These are phyloP conservation scores for Dallia pectoralis DNA, from an alignment of 2,797 vertebrate genomes.

Conservation along the genomic window DNA sequence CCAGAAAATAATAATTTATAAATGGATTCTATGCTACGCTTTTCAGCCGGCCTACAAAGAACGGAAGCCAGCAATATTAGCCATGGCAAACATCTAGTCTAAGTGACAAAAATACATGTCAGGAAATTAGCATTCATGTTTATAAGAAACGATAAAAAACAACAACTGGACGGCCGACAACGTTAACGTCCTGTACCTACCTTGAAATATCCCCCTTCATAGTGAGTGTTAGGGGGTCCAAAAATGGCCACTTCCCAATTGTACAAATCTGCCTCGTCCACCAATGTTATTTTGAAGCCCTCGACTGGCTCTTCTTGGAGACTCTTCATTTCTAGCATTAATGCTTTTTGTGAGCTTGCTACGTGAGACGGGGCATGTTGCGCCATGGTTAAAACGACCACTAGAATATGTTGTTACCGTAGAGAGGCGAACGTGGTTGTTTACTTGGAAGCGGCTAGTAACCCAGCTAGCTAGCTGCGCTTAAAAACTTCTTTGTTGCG, in stretches of 20 bases:
- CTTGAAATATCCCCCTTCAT: conserved; percentile 98
- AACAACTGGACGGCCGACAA: background rate
- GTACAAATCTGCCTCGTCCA: conserved; percentile 94
- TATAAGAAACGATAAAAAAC: background rate
- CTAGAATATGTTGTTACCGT: conserved; percentile 15
- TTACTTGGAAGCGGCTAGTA: conserved; percentile 36
- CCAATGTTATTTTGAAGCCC: conserved; percentile 93
- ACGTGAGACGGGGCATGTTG: conserved; percentile 78
- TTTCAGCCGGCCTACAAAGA: background rate
- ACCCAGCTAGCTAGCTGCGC: conserved; percentile 39
- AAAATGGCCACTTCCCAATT: conserved; percentile 99
- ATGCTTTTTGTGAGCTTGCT: conserved; percentile 93
- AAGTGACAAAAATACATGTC: background rate
- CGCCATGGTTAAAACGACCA: conserved; percentile 73
- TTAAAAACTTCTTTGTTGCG: conserved; percentile 36
- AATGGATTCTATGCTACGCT: background rate
- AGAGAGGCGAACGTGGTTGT: conserved; percentile 43
- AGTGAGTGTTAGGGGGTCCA: conserved; percentile 94
- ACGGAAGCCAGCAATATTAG: background rate
- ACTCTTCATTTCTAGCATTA: conserved; percentile 93
- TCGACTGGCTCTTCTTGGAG: conserved; percentile 98
- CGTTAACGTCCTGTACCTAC: conserved; percentile 61
- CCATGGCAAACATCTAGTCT: background rate
- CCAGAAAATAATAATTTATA: background rate
- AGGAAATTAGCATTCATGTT: background rate